Base-by-base conservation (phyloP, 2,888 invertebrate genomes). In the Muscina levida region DNA sequence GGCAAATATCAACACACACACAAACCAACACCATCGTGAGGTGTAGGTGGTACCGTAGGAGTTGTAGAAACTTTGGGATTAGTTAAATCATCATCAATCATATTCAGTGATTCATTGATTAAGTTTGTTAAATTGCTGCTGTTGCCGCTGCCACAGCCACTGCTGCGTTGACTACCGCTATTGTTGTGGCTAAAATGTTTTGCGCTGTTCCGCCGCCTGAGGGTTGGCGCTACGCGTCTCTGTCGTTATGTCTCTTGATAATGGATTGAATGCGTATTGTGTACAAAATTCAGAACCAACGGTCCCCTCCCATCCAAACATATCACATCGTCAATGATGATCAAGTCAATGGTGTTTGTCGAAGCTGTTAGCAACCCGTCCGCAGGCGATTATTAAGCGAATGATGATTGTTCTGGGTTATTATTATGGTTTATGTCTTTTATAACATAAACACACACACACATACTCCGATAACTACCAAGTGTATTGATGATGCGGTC, bases 1-100 rank as follows among this genome's bases (percentile, higher is more conserved):
- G 13, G 48, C 24, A 48, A 48, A 68, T 51, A 57, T 68, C 57
- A 37, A 57, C 46, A 74, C 42, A 62, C 22, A 1, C 59, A 19
- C 13, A 37, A 31, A 31, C 6, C 15, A 17, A 59, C 15, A 39
- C 37, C 3, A 39, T 17, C 10, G 51, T 8, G 51, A 51, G 19
- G 22, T 19, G 51, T 31, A 10, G 42, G 22, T 13, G 42, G 0
- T 46, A n/a, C 62, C 24, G 24, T 48, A 39, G 24, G 39, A 59
- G 22, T 65, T 65, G 70, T 8, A n/a, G 53, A 44, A 76, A 70
- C 26, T 51, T 70, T 72, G 42, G 57, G 51, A 72, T 82, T 66
- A 68, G 72, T 57, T 70, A 65, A 78, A 78, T 72, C 75, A 75
- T 78, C 77, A 78, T 82, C 78, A 82, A 82, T 82, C 82, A 82